phyloP scores from a whole-genome alignment of 1,140 invertebrate genomes.

The Drosophila bifasciata region DNA sequence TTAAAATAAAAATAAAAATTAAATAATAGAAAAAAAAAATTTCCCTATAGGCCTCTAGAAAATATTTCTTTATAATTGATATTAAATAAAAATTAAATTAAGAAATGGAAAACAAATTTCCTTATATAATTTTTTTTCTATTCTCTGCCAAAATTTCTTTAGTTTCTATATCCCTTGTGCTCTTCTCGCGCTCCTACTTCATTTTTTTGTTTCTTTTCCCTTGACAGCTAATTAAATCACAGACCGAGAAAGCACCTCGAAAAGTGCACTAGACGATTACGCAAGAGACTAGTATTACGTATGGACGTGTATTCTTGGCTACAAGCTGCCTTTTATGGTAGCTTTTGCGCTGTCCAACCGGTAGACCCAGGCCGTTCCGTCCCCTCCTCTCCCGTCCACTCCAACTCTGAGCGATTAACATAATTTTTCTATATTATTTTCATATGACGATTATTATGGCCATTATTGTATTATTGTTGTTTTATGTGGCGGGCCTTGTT shows the following conservation, averaged over 20 bases:
- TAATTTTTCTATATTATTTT: conserved; percentile 76
- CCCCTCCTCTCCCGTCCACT: conserved; percentile 6
- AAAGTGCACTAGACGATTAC: conserved; percentile 40
- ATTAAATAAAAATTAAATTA: no score
- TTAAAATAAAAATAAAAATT: no score
- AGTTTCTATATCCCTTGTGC: no score
- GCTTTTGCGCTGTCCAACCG: neutral
- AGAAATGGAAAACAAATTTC: neutral
- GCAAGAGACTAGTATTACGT: no score
- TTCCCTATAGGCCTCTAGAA: no score
- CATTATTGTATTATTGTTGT: conserved; percentile 46
- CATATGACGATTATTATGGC: conserved; percentile 63
- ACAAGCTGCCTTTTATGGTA: conserved; percentile 61
- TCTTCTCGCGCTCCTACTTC: no score
- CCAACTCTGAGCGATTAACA: conserved; percentile 58
- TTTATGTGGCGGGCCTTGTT: conserved; percentile 52
- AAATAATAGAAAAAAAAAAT: no score
- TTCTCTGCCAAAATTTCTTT: conserved; percentile 4
- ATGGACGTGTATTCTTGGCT: conserved; percentile 19
- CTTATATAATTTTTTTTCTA: neutral
- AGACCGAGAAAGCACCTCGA: conserved; percentile 15
- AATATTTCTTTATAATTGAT: no score
- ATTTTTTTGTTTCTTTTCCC: no score
- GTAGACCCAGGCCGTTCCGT: no score
- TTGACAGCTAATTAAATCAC: conserved; percentile 54